These are phyloP conservation scores for Notarius quadriscutis DNA, from an alignment of 2,113 vertebrate species.

Conservation along the genomic window DNA sequence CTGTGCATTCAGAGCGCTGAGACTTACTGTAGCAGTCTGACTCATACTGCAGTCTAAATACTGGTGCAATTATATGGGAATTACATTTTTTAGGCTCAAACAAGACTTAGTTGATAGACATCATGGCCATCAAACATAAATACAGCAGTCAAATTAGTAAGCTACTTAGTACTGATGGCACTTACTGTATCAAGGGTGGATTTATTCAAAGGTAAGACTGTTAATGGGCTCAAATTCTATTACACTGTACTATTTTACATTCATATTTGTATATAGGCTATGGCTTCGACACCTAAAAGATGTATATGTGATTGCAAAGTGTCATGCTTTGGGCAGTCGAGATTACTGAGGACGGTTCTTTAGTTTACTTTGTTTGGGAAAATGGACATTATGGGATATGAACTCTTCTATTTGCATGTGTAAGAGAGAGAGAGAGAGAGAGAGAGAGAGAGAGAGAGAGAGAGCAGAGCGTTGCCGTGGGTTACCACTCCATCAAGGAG, in stretches of 20 bases:
- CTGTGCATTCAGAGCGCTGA: conserved; percentile 40
- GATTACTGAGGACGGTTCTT: neutral
- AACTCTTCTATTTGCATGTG: conserved; percentile 32
- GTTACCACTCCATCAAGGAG: conserved; percentile 51
- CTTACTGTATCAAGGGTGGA: too few species aligned
- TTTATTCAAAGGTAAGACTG: neutral
- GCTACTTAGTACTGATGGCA: neutral
- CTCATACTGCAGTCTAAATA: conserved; percentile 38
- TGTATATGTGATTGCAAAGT: neutral
- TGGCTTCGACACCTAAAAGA: neutral
- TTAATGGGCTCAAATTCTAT: neutral
- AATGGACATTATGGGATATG: conserved; percentile 14
- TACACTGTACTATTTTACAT: neutral
- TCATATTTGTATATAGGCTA: neutral
- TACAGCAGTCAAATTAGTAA: neutral
- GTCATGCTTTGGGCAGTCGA: neutral
- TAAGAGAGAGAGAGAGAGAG: conserved; percentile 3
- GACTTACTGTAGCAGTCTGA: conserved; percentile 5
- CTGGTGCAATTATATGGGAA: neutral
- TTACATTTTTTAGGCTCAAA: neutral
- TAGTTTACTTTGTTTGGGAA: conserved; percentile 5
- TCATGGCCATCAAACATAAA: neutral
- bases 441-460: conserved; percentile 6
- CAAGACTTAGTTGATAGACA: neutral
- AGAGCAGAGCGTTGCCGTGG: conserved; percentile 53